Conservation (phyloP, 2,888 invertebrate species). For the Oscheius onirici region DNA sequence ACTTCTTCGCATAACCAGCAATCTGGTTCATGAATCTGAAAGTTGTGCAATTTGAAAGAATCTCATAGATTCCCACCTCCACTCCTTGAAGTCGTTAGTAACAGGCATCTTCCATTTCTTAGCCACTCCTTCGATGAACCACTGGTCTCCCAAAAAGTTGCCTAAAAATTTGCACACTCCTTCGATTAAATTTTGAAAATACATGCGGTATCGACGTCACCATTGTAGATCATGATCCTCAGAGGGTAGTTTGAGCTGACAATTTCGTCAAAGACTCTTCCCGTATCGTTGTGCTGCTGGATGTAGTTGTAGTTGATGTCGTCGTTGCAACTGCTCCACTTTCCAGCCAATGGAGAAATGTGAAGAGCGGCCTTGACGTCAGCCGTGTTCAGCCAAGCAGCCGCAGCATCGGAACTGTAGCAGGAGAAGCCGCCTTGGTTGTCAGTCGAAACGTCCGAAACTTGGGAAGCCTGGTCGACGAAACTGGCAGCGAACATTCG, state of each 20-base stretch:
- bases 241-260: constrained; percentile 44
- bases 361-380: constrained; percentile 63
- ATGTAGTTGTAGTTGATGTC: constrained; percentile 39
- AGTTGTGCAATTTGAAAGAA: constrained; percentile 31
- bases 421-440: constrained; percentile 62
- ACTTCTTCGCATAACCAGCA: constrained; percentile 56
- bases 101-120: constrained; percentile 6
- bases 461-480: constrained; percentile 7
- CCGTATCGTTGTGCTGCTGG: constrained; percentile 57
- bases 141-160: constrained; percentile 56
- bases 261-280: constrained; percentile 53
- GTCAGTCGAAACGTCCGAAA: constrained; percentile 54
- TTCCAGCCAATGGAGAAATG: constrained; percentile 56
- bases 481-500: not conserved
- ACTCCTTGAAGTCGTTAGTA: constrained; percentile 31
- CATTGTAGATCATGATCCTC: constrained; percentile 60
- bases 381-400: constrained; percentile 51
- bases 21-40: constrained; percentile 50
- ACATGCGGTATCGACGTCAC: constrained; percentile 59
- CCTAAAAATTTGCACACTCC: not conserved
- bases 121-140: constrained; percentile 53
- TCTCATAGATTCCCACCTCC: not conserved
- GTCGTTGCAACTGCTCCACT: constrained; percentile 53
- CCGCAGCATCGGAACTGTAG: constrained; percentile 49
- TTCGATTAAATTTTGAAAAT: too few relatives aligned